A percentile compares a stretch with the other conserved stretches of the same genome.
phyloP scores from a whole-genome alignment of 2,113 vertebrate species.

The Cercocebus atys region DNA sequence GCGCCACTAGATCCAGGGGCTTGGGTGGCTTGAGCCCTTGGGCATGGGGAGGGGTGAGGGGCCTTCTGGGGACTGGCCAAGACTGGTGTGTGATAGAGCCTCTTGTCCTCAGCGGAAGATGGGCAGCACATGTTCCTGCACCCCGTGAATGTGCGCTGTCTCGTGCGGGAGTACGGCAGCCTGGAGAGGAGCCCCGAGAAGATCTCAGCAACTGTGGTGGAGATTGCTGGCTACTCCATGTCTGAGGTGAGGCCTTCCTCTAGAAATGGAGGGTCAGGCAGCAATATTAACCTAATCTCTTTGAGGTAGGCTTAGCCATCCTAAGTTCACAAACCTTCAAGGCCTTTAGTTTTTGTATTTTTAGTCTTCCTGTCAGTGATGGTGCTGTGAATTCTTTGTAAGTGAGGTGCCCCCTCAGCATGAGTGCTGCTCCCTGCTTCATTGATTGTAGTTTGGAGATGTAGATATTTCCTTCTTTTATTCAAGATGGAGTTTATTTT shows the following conservation, averaged over 20 bases:
- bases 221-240: conserved; percentile 95
- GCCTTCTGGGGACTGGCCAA: not conserved
- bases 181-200: conserved; percentile 95
- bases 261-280: not conserved
- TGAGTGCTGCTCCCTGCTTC: not conserved
- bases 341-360: not conserved
- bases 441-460: not conserved
- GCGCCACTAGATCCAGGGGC: not conserved
- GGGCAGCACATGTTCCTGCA: conserved; percentile 99
- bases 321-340: not conserved
- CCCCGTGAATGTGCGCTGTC: conserved; percentile 96
- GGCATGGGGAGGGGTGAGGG: not conserved
- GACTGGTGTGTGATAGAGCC: not conserved
- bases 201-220: conserved; percentile 95
- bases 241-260: conserved; percentile 89
- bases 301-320: not conserved
- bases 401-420: not conserved
- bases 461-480: not conserved
- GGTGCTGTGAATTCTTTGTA: not conserved
- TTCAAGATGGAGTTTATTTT: not conserved
- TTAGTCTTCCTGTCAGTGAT: not conserved
- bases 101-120: conserved; percentile 89
- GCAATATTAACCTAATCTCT: not conserved
- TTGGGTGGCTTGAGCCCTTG: not conserved
- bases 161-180: conserved; percentile 95